Evolutionary conservation across 2,888 invertebrate genomes (phyloP).

Genomic region (Subacronicta megacephala): DNA sequence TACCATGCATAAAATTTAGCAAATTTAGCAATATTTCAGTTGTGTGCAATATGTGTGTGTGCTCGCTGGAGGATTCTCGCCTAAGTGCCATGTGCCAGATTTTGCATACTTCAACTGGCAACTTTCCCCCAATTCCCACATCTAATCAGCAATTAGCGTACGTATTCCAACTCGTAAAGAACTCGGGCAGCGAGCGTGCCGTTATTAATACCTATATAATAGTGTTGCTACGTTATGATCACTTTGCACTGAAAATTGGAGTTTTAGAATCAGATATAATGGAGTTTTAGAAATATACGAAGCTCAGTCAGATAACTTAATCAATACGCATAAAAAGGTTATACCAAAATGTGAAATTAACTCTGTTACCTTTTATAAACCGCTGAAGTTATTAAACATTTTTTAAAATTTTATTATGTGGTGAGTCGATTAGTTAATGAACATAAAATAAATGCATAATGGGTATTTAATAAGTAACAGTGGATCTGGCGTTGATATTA

Average conservation of each 20-base stretch:
- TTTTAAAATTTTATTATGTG: too few relatives aligned
- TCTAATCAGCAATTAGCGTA: constrained; percentile 65
- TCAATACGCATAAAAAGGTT: too few relatives aligned
- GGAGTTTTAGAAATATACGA: too few relatives aligned
- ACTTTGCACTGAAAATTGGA: constrained; percentile 20
- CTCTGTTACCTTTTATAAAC: too few relatives aligned
- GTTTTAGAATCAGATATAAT: constrained; percentile 1
- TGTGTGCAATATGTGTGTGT: constrained; percentile 39
- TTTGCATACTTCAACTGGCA: constrained; percentile 53
- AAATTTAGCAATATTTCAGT: constrained; percentile 31
- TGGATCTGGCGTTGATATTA: too few relatives aligned
- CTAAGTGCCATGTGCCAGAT: constrained; percentile 42
- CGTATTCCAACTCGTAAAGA: constrained; percentile 56
- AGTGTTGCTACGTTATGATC: constrained; percentile 46
- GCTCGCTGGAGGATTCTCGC: constrained; percentile 34
- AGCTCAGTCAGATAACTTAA: too few relatives aligned
- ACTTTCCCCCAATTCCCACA: constrained; percentile 57
- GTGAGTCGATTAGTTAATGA: too few relatives aligned
- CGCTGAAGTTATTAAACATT: too few relatives aligned
- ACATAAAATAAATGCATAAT: too few relatives aligned
- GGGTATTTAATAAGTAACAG: too few relatives aligned
- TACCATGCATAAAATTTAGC: constrained; percentile 34
- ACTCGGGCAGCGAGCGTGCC: constrained; percentile 43
- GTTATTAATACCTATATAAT: constrained; percentile 61
- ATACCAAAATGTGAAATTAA: too few relatives aligned